Percentiles rank a stretch among this genome's conserved stretches.
phyloP scores from a whole-genome alignment of 2,888 invertebrate genomes.

The Craniophora ligustri region DNA sequence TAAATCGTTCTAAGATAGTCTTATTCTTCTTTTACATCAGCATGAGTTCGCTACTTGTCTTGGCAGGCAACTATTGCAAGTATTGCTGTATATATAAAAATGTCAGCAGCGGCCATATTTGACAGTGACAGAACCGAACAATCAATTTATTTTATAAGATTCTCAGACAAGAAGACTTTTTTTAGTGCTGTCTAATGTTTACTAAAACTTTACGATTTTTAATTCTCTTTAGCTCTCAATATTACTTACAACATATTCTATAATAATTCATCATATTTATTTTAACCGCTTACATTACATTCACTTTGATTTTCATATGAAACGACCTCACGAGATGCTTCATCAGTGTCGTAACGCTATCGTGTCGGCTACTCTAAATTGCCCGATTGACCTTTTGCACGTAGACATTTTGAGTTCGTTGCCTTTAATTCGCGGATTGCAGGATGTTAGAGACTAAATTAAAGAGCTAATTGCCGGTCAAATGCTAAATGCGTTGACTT shows the following conservation, averaged over 20 bases:
- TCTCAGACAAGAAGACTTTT: no score
- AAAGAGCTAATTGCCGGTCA: conserved; percentile 48
- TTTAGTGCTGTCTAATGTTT: no score
- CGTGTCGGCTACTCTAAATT: conserved; percentile 70
- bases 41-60: no score
- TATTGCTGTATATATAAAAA: no score
- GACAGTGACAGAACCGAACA: no score
- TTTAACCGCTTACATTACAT: conserved; percentile 42
- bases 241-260: not conserved
- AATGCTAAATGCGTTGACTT: conserved; percentile 40
- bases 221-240: no score
- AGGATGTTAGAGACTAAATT: conserved; percentile 57
- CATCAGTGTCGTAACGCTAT: conserved; percentile 62
- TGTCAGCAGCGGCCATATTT: no score
- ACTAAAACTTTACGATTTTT: no score
- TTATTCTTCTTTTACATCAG: not conserved
- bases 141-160: no score
- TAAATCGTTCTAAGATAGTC: not conserved
- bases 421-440: conserved; percentile 57
- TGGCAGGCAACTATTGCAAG: no score
- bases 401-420: conserved; percentile 56
- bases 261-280: conserved; percentile 12
- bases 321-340: conserved; percentile 56
- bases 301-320: conserved; percentile 30
- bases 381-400: conserved; percentile 76